Evolutionary conservation across 2,113 vertebrate genomes (phyloP), one percentile per base, ranked within the genome.

Genomic region (Corythaeola cristata): DNA sequence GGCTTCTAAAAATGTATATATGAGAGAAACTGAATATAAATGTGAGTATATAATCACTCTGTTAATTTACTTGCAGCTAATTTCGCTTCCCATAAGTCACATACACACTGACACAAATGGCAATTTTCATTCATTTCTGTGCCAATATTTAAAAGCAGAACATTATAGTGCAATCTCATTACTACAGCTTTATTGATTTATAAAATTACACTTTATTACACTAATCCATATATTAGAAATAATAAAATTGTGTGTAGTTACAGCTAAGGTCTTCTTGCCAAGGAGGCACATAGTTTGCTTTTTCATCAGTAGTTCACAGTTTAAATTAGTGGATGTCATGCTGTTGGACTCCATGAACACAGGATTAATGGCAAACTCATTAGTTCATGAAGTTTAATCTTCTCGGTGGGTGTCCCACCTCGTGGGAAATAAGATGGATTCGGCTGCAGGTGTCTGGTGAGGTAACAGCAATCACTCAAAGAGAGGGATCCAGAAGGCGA

Each of bases 361-460:
- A 6, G 82, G 91, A 96, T 94, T 97, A 94, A 96, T 87, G 62
- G 83, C 76, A 90, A 89, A 92, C 68, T 96, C 95, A 96, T 93
- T 95, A 95, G 92, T 96, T 97, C 89, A 87, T 90, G 41, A 92
- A 76, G 94, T 91, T 95, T 93, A 95, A 96, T 97, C 94, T 96
- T 94, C 92, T 78, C 92, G 89, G 85, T 95, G 84, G 92, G 97
- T 85, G 89, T 95, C 86, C 89, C 67, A 79, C 78, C 91, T 88
- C 7, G 0, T 93, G 78, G 89, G 89, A 94, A 93, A 88, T 94
- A 86, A 95, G 93, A 89, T 45, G 45, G 87, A 89, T 94, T 96
- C 33, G 5, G 77, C 94, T 95, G 93, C 89, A 96, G 93, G 93
- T 95, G 85, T 82, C 87, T 96, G 55, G 37, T 92, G 86, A 92